These are phyloP conservation scores for Hermetia illucens DNA, from an alignment of 1,140 invertebrate genomes.

Conservation along the genomic window DNA sequence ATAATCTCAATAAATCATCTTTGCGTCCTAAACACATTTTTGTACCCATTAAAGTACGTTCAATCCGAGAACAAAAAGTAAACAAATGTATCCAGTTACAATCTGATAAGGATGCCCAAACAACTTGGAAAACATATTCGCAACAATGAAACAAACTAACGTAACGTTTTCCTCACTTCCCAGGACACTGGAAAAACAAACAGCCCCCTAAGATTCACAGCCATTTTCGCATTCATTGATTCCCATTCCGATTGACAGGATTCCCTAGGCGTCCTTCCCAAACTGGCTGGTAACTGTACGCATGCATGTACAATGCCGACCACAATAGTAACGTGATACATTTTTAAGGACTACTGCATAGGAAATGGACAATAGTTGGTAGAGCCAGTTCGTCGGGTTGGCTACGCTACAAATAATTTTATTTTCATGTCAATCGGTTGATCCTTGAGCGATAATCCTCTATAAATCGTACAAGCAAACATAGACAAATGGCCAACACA, in stretches of 20 bases:
- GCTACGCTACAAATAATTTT: background rate
- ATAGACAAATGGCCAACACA: background rate
- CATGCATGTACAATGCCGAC: no score
- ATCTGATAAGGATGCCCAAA: background rate
- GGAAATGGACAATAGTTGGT: no score
- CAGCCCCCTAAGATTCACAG: background rate
- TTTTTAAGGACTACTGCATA: no score
- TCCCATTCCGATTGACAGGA: no score
- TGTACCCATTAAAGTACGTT: no score
- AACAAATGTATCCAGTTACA: conserved; percentile 1
- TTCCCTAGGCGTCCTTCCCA: no score
- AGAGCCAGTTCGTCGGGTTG: no score
- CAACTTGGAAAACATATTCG: background rate
- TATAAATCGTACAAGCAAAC: background rate
- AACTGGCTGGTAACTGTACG: no score
- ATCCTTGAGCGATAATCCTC: background rate
- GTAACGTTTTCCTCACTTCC: conserved; percentile 1
- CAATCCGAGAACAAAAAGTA: background rate
- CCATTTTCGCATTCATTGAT: no score
- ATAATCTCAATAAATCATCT: no score
- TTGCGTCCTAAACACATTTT: no score
- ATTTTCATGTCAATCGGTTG: background rate
- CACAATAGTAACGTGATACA: no score
- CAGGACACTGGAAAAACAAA: background rate
- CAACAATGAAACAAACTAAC: background rate